Conservation (phyloP, 2,888 invertebrate species). For the Byasa hedistus region DNA sequence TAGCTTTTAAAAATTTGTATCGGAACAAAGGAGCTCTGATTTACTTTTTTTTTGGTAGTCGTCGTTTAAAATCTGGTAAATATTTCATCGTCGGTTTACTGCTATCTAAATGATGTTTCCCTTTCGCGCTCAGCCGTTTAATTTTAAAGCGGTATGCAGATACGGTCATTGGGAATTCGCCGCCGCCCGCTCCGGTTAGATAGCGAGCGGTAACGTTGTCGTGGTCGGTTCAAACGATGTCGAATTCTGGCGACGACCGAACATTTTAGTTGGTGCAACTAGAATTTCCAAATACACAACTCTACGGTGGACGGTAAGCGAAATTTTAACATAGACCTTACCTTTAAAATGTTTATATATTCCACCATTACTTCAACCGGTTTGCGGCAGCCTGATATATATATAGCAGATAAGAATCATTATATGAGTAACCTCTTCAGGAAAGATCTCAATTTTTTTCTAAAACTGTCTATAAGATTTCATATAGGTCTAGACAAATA, state of each 20-base stretch:
- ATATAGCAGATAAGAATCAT: no score
- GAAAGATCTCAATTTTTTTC: no score
- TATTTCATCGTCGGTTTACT: neutral
- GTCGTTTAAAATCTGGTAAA: no score
- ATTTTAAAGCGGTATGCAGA: conserved; percentile 23
- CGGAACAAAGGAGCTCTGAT: no score
- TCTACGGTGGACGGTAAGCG: neutral
- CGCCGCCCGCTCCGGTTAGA: conserved; percentile 59
- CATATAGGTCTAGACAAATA: no score
- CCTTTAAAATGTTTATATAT: no score
- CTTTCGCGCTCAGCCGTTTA: conserved; percentile 17
- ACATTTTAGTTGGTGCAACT: neutral
- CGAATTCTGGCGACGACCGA: neutral
- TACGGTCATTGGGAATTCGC: conserved; percentile 51
- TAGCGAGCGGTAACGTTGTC: conserved; percentile 41
- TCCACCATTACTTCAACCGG: no score
- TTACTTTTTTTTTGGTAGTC: no score
- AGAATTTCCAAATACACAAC: neutral
- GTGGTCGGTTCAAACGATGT: conserved; percentile 13
- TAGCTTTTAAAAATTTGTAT: no score
- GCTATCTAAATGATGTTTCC: neutral
- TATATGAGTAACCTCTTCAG: no score
- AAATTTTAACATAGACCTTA: neutral
- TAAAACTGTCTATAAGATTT: no score
- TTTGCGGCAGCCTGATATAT: no score